Base-by-base conservation (phyloP, 2,113 vertebrate species). In the Limnothrissa miodon region DNA sequence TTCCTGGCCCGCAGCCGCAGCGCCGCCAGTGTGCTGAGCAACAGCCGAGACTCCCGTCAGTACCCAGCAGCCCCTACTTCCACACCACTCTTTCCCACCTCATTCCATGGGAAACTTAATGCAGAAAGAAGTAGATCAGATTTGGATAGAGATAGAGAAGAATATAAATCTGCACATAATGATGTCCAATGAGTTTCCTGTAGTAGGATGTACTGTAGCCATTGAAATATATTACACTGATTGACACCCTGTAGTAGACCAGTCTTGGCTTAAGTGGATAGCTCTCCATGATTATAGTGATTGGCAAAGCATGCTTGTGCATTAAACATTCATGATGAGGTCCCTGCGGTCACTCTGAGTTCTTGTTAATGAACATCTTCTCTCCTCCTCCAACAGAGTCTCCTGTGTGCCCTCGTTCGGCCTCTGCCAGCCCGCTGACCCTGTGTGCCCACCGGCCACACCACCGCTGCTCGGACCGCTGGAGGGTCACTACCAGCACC, bases 1-100 rank as follows among this genome's bases (percentile, higher is more conserved):
- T 99, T 99, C 92, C 94, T 99, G 5, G 98, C 98, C 0, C 95
- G 98, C 83, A 99, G 98, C 91, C 96, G 98, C 85, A 99, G 98
- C 6, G 97, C 96, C 0, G 97, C 97, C 91, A 99, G 95, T 0
- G 94, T 99, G 90, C 95, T 97, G 0, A 95, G 90, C 85, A 97
- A 95, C 0, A 91, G 95, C 91, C 96, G 95, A 90, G 97, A 99
- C 82, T 93, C 95, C 83, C 95, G 97, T 99, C 93, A 95, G 97
- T 93, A 36, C 66, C 66, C 66, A 74, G 33, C 66, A 74, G 66
- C 66, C 66, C 0, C 66, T 17, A 15, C 66, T 74, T 74, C 66
- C 66, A 39, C 66, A 15, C 51, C 21, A 19, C 51, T 4, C 6
- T 42, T n/a, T n/a, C n/a, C n/a, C n/a, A n/a, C n/a, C 42, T 42